Conservation (phyloP, 2,797 vertebrate genomes). For the Eidolon dupreanum region DNA sequence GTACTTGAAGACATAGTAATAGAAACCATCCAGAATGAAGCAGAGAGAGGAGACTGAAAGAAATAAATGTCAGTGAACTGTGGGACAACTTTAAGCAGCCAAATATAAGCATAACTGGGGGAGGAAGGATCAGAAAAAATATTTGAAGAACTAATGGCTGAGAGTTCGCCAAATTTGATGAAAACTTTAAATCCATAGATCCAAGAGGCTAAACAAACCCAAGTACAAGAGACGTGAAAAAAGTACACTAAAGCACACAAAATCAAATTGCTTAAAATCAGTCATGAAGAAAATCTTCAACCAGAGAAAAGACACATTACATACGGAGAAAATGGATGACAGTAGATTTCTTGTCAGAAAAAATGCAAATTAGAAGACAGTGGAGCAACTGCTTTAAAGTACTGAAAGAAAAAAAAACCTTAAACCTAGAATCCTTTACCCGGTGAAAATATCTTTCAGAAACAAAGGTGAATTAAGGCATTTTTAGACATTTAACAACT, state of each 20-base stretch:
- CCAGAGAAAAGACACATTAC: not conserved
- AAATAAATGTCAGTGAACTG: not conserved
- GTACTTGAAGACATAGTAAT: not conserved
- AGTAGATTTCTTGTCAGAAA: not conserved
- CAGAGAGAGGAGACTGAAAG: not conserved
- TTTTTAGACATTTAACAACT: not conserved
- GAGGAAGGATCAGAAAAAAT: not conserved
- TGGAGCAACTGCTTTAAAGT: not conserved
- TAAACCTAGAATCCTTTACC: not conserved
- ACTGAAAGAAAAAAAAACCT: not conserved
- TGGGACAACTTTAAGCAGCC: not conserved
- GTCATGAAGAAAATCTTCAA: not conserved
- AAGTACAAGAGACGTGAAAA: not conserved
- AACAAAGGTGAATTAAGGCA: not conserved
- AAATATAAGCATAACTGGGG: not conserved
- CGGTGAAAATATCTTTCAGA: not conserved
- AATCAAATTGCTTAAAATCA: not conserved
- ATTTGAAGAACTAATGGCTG: not conserved
- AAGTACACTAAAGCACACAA: not conserved
- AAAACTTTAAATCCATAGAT: not conserved
- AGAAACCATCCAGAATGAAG: not conserved
- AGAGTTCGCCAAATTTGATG: not conserved
- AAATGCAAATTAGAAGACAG: not conserved
- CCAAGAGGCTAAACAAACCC: not conserved
- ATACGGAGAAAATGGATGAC: not conserved